These are phyloP conservation scores for Phalacrocorax brasilianus DNA, from an alignment of 2,113 vertebrate species.

Conservation along the genomic window DNA sequence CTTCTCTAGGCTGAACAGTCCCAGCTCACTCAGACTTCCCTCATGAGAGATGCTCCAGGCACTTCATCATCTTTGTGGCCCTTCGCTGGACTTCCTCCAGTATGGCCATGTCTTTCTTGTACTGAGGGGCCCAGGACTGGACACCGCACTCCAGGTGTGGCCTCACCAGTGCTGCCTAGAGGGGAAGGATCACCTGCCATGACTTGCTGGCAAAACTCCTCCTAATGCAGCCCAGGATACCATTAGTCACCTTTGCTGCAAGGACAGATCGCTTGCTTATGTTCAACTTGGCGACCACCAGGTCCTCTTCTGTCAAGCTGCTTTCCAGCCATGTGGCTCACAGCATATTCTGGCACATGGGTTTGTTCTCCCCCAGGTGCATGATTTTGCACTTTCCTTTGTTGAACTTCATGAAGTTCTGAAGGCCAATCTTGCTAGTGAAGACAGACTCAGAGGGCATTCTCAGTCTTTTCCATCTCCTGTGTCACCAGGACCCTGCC, in stretches of 20 bases:
- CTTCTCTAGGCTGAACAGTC: not conserved
- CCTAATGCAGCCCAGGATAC: not conserved
- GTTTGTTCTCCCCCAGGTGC: not conserved
- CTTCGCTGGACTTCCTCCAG: not conserved
- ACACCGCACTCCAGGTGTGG: not conserved
- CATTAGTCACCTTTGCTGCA: not conserved
- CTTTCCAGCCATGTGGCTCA: not conserved
- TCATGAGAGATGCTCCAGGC: not conserved
- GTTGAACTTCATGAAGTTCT: not conserved
- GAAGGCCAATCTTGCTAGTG: not conserved
- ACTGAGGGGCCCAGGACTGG: not conserved
- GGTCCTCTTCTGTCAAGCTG: not conserved
- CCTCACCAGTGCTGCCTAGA: not conserved
- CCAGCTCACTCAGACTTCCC: not conserved
- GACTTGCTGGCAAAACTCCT: not conserved
- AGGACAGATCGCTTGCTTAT: not conserved
- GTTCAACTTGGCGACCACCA: not conserved
- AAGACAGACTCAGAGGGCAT: not conserved
- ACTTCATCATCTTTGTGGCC: not conserved
- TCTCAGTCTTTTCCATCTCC: not conserved
- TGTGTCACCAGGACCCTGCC: not conserved
- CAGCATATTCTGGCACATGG: rapidly evolving
- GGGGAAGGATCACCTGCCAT: not conserved
- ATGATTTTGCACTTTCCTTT: not conserved
- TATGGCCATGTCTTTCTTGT: not conserved